These are phyloP conservation scores for Arctia plantaginis DNA, from an alignment of 2,888 invertebrate genomes.

Conservation along the genomic window DNA sequence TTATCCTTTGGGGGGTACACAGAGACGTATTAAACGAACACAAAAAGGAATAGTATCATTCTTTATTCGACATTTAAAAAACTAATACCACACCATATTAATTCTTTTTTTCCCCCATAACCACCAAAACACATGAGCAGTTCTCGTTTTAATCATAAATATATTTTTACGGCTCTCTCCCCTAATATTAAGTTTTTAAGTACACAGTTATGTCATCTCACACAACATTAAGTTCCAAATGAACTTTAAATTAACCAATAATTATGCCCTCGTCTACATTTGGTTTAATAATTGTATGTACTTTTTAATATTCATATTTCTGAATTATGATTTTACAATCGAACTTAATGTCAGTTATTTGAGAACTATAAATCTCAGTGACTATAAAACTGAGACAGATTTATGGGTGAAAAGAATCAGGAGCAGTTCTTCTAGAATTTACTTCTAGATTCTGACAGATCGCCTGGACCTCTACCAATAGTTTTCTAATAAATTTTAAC, in stretches of 20 bases:
- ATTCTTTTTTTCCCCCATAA: slow-evolving; percentile 14
- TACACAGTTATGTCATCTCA: slow-evolving; percentile 70
- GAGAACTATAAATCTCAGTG: background rate
- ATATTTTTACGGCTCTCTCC: slow-evolving; percentile 46
- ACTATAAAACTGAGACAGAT: background rate
- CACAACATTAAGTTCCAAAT: slow-evolving; percentile 65
- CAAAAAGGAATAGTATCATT: background rate
- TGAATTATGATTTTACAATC: background rate
- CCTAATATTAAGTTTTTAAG: slow-evolving; percentile 53
- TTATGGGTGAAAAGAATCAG: too few species aligned
- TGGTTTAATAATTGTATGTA: slow-evolving; percentile 56
- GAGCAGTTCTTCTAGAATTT: too few species aligned
- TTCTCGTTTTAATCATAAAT: slow-evolving; percentile 57
- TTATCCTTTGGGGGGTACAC: too few species aligned
- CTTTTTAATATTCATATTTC: slow-evolving; percentile 18
- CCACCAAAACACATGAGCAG: slow-evolving; percentile 26
- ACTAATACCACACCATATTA: background rate
- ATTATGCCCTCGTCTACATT: slow-evolving; percentile 59
- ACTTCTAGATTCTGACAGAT: too few species aligned
- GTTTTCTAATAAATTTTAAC: too few species aligned
- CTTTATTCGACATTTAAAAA: background rate
- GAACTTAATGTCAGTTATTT: background rate
- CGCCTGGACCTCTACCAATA: too few species aligned
- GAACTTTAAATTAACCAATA: slow-evolving; percentile 72
- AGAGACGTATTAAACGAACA: background rate